These are phyloP conservation scores for Hyla sarda DNA, from an alignment of 2,113 vertebrate species.

Conservation along the genomic window DNA sequence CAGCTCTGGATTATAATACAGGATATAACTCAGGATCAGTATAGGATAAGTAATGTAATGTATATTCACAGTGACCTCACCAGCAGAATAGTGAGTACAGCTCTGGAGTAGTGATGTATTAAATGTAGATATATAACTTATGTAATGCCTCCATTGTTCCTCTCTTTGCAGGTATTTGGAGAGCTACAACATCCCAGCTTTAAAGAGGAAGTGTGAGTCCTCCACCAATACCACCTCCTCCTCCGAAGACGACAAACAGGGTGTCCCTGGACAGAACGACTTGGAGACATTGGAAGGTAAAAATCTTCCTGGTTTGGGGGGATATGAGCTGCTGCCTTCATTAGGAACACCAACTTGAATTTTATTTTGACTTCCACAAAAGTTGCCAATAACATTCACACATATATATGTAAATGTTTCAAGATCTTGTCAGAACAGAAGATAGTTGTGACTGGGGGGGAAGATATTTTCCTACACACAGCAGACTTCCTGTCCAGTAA, in stretches of 20 bases:
- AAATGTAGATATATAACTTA: not conserved
- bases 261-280: constrained; percentile 62
- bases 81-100: no score
- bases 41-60: no score
- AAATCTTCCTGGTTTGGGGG: not conserved
- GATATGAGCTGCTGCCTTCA: not conserved
- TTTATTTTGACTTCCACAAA: not conserved
- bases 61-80: no score
- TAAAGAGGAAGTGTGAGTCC: constrained; percentile 85
- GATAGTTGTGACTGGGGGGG: not conserved
- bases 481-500: not conserved
- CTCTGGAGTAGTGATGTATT: not conserved
- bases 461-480: not conserved
- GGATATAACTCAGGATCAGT: no score
- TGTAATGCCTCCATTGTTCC: not conserved
- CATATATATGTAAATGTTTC: not conserved
- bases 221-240: constrained; percentile 76
- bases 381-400: not conserved
- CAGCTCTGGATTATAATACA: no score
- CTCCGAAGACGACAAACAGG: constrained; percentile 80
- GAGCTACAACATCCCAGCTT: constrained; percentile 79
- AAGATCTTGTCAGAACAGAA: not conserved
- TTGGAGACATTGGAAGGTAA: constrained; percentile 71
- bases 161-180: constrained; percentile 79
- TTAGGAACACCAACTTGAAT: not conserved